These are phyloP conservation scores for Eupeodes latifasciatus DNA, from an alignment of 2,888 invertebrate species.

Conservation along the genomic window DNA sequence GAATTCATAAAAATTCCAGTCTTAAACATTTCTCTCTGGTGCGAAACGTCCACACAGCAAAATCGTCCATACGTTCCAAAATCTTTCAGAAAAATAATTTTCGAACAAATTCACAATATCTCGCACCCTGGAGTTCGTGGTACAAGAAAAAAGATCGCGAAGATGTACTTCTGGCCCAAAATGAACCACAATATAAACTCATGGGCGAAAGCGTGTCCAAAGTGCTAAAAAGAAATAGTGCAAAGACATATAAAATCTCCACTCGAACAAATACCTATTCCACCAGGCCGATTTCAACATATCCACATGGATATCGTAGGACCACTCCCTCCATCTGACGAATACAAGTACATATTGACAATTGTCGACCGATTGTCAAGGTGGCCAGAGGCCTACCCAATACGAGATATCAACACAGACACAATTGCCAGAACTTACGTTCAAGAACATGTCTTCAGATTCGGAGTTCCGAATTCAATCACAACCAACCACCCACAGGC, in stretches of 20 bases:
- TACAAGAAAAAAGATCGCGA: too few species aligned
- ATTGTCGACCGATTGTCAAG: conserved; percentile 27
- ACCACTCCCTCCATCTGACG: conserved; percentile 31
- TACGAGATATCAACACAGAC: conserved; percentile 21
- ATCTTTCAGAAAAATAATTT: too few species aligned
- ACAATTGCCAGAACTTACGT: conserved; percentile 26
- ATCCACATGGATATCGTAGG: conserved; percentile 66
- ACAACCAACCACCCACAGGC: conserved; percentile 20
- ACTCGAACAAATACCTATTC: conserved; percentile 33
- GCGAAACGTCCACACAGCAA: conserved; percentile 36
- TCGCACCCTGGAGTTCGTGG: too few species aligned
- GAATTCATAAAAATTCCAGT: conserved; percentile 2
- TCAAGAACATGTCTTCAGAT: conserved; percentile 29
- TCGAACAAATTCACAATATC: too few species aligned
- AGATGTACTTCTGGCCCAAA: too few species aligned
- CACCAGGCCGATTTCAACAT: conserved; percentile 61
- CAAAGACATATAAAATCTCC: conserved; percentile 52
- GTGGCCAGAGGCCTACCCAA: conserved; percentile 39
- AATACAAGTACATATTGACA: conserved; percentile 52
- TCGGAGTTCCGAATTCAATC: not conserved
- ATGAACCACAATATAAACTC: conserved; percentile 41
- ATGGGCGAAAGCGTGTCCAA: conserved; percentile 22
- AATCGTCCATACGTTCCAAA: conserved; percentile 30
- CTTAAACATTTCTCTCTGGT: not conserved
- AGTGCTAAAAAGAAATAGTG: conserved; percentile 64